Conservation (phyloP, 2,113 vertebrate species). For the Cyprinus carpio region DNA sequence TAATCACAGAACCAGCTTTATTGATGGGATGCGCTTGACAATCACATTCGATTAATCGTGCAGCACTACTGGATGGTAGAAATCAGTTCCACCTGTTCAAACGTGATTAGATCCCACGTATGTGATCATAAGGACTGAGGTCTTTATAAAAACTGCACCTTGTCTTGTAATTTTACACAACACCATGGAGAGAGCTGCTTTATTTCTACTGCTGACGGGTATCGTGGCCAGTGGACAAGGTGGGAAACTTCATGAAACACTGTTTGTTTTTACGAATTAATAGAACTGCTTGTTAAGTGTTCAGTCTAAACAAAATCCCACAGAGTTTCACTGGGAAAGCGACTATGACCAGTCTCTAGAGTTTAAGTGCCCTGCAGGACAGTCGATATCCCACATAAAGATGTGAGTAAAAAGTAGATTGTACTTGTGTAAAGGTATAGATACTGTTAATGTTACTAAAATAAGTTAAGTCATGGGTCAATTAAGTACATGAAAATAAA, state of each 20-base stretch:
- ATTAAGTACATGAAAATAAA: not conserved
- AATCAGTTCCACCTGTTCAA: constrained; percentile 7
- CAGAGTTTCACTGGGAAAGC: constrained; percentile 17
- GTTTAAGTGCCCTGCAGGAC: not conserved
- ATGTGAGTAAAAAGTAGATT: not conserved
- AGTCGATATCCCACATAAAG: not conserved
- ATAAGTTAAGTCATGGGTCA: not conserved
- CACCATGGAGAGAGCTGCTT: not conserved
- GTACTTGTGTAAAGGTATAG: not conserved
- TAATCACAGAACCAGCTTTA: too few relatives aligned
- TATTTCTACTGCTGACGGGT: too few relatives aligned
- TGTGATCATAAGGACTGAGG: not conserved
- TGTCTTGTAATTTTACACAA: not conserved
- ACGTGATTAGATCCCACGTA: not conserved
- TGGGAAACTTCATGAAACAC: too few relatives aligned
- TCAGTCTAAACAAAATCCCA: not conserved
- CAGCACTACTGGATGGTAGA: too few relatives aligned
- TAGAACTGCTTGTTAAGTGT: not conserved
- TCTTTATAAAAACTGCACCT: not conserved
- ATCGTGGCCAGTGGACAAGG: too few relatives aligned
- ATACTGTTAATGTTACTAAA: too few relatives aligned
- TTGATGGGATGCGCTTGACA: too few relatives aligned
- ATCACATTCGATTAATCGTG: too few relatives aligned
- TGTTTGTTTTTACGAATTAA: not conserved
- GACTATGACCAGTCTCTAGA: not conserved